Evolutionary conservation across 2,113 vertebrate species (phyloP).

Genomic region (Rostratula benghalensis): DNA sequence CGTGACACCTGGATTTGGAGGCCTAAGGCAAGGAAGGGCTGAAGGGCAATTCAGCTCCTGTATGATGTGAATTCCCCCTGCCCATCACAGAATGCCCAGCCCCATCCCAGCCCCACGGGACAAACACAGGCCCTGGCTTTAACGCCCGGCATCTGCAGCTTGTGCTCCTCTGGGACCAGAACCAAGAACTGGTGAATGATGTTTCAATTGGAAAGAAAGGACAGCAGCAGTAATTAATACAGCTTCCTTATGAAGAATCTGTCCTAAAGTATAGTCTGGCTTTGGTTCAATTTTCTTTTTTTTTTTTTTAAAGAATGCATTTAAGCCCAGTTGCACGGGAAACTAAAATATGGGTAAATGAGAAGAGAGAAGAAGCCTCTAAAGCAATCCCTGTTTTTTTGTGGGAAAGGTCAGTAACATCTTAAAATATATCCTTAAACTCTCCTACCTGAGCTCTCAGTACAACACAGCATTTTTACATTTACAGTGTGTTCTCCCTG

Average conservation of each 20-base stretch:
- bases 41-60: not conserved
- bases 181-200: not conserved
- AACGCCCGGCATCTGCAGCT: not conserved
- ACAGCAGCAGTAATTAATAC: not conserved
- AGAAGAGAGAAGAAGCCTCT: not conserved
- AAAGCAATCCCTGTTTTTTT: not conserved
- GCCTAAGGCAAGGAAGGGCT: not conserved
- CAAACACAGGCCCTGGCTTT: not conserved
- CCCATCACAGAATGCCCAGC: not conserved
- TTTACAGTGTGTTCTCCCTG: not conserved
- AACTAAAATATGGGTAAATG: not conserved
- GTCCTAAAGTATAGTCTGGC: not conserved
- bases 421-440: not conserved
- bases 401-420: not conserved
- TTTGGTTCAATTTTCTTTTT: not conserved
- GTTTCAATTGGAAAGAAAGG: not conserved
- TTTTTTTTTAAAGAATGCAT: not conserved
- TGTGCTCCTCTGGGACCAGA: not conserved
- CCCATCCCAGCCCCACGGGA: accelerated
- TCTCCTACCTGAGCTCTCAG: not conserved
- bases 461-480: not conserved
- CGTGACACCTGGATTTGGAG: not conserved
- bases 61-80: not conserved
- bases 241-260: not conserved
- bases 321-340: not conserved